Conservation (phyloP, 2,888 invertebrate species). For the Campoplex nolae region DNA sequence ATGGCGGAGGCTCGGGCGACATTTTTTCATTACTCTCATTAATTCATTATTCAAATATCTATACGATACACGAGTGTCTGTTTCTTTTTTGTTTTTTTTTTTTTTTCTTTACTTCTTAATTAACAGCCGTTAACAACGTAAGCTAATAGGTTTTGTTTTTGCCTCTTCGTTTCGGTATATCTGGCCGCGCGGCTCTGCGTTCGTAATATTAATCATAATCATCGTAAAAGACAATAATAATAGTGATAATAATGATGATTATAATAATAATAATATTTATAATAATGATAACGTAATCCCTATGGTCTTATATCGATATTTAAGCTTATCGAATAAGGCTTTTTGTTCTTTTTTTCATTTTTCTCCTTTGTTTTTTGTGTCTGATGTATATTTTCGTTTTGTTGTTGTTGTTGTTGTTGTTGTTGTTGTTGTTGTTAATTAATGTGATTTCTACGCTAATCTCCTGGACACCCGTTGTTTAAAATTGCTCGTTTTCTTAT, state of each 20-base stretch:
- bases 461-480: constrained; percentile 56
- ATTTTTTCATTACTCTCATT: constrained; percentile 14
- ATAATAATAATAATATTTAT: constrained; percentile 37
- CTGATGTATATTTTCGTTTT: constrained; percentile 41
- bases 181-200: constrained; percentile 45
- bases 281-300: constrained; percentile 67
- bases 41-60: constrained; percentile 65
- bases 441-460: constrained; percentile 62
- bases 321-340: constrained; percentile 72
- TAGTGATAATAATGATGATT: constrained; percentile 56
- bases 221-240: constrained; percentile 23
- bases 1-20: constrained; percentile 57
- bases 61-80: constrained; percentile 65
- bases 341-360: constrained; percentile 55
- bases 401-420: constrained; percentile 40
- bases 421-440: constrained; percentile 16
- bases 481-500: no score
- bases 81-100: not conserved
- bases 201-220: constrained; percentile 59
- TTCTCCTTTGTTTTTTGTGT: constrained; percentile 28
- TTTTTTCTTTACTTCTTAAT: constrained; percentile 71
- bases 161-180: constrained; percentile 41
- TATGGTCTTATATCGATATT: constrained; percentile 71
- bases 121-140: constrained; percentile 78
- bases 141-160: constrained; percentile 77